These are phyloP conservation scores for Megaceryle torquata DNA, from an alignment of 2,113 vertebrate genomes.

Conservation along the genomic window DNA sequence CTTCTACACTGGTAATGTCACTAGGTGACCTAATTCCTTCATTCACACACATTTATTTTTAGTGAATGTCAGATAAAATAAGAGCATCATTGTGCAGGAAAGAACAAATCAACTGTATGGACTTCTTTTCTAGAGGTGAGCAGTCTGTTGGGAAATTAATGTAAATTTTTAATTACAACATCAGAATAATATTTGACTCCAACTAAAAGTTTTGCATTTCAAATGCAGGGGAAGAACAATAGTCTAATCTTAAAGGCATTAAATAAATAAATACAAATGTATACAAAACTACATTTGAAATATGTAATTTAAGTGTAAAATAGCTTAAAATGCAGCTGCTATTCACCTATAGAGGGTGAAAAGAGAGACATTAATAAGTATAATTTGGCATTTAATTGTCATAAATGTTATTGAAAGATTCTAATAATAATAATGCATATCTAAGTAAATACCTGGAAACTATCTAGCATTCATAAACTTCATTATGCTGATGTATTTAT, in stretches of 20 bases:
- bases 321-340: slow-evolving; percentile 36
- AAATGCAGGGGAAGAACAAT: neutral
- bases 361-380: slow-evolving; percentile 60
- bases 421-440: neutral
- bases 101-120: slow-evolving; percentile 43
- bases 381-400: slow-evolving; percentile 45
- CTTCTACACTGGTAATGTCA: slow-evolving; percentile 66
- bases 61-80: slow-evolving; percentile 73
- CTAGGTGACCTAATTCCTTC: slow-evolving; percentile 79
- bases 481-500: slow-evolving; percentile 14
- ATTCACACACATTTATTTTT: slow-evolving; percentile 76
- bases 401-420: slow-evolving; percentile 30
- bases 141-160: slow-evolving; percentile 31
- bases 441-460: neutral
- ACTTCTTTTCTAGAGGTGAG: slow-evolving; percentile 37
- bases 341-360: slow-evolving; percentile 13
- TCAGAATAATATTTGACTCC: slow-evolving; percentile 13
- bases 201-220: slow-evolving; percentile 35
- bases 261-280: slow-evolving; percentile 46
- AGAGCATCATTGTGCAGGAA: slow-evolving; percentile 49
- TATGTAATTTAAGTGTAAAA: slow-evolving; percentile 48
- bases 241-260: slow-evolving; percentile 16
- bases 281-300: slow-evolving; percentile 48
- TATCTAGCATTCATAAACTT: neutral
- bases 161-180: slow-evolving; percentile 46